Evolutionary conservation across 2,888 invertebrate species (phyloP).

Genomic region (Aspidiotus destructor): DNA sequence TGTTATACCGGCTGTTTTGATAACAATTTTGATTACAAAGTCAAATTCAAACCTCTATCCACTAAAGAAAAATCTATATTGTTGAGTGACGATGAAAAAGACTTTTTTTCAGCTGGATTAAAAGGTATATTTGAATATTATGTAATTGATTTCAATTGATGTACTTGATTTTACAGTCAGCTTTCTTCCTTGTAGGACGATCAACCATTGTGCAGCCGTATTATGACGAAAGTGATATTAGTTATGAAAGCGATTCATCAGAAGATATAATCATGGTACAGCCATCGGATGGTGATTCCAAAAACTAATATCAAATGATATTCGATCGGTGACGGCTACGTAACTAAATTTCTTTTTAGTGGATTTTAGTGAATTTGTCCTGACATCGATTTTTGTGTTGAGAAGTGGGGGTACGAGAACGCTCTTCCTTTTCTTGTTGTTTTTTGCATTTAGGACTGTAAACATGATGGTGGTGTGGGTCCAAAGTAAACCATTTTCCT

Average conservation of each 20-base stretch:
- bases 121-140: slow-evolving; percentile 12
- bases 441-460: no score
- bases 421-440: no score
- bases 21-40: slow-evolving; percentile 4
- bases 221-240: slow-evolving; percentile 38
- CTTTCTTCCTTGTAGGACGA: slow-evolving; percentile 14
- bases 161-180: no score
- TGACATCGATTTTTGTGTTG: no score
- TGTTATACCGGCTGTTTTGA: slow-evolving; percentile 19
- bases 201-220: slow-evolving; percentile 36
- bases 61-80: slow-evolving; percentile 16
- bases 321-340: no score
- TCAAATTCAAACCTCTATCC: slow-evolving; percentile 22
- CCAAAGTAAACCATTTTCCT: no score
- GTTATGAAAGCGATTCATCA: slow-evolving; percentile 26
- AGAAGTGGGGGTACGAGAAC: no score
- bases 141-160: neutral
- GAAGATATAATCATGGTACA: slow-evolving; percentile 28
- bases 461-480: no score
- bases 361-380: no score
- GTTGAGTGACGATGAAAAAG: slow-evolving; percentile 27
- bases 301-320: neutral
- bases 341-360: no score
- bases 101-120: slow-evolving; percentile 15
- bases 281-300: slow-evolving; percentile 7